These are phyloP conservation scores for Rutilus rutilus DNA, from an alignment of 2,113 vertebrate genomes.

Conservation along the genomic window DNA sequence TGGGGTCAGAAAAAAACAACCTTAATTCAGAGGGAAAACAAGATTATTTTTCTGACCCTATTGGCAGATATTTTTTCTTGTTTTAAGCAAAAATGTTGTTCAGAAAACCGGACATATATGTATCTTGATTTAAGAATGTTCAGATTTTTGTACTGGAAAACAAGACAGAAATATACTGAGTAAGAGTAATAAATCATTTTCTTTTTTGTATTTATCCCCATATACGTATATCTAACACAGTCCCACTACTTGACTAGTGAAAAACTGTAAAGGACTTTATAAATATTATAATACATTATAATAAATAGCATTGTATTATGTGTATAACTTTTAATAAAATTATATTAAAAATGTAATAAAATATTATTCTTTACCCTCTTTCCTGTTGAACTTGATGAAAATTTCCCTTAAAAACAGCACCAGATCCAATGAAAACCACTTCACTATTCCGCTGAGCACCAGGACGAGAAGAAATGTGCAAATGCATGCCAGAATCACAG, in stretches of 20 bases:
- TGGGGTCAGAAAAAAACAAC: neutral
- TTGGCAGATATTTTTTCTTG: neutral
- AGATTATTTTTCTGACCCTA: no score
- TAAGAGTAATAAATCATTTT: no score
- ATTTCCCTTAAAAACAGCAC: slow-evolving; percentile 63
- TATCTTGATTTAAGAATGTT: no score
- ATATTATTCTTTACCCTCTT: slow-evolving; percentile 59
- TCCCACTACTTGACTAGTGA: no score
- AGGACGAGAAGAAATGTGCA: slow-evolving; percentile 50
- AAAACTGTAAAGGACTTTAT: no score
- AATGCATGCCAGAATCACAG: slow-evolving; percentile 17
- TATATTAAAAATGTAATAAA: neutral
- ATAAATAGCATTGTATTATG: neutral
- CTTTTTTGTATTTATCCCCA: no score
- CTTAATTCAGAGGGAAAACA: no score
- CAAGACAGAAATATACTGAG: no score
- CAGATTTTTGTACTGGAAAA: no score
- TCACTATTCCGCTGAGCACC: slow-evolving; percentile 51
- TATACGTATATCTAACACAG: no score
- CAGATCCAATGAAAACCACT: slow-evolving; percentile 67
- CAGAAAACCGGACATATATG: no score
- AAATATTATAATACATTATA: neutral
- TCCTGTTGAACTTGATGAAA: neutral
- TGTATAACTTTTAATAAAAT: no score
- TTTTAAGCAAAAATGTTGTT: neutral